phyloP scores from a whole-genome alignment of 2,888 invertebrate species.

The Mimachlamys varia region DNA sequence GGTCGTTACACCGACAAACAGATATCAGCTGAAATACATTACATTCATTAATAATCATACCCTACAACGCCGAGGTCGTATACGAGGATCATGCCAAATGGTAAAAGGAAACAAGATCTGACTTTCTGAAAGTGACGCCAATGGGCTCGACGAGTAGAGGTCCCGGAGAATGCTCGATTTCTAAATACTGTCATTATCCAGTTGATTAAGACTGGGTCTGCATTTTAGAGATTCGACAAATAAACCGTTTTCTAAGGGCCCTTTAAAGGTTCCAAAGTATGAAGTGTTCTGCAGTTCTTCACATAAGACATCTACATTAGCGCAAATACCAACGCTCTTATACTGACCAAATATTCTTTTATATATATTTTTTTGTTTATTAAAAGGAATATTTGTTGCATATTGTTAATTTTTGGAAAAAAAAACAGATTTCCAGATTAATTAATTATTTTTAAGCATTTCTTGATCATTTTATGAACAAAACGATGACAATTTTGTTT shows the following conservation, averaged over 20 bases:
- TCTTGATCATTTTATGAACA: no score
- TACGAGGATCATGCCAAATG: neutral
- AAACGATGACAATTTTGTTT: no score
- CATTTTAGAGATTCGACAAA: neutral
- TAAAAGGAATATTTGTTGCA: no score
- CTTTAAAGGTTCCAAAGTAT: neutral
- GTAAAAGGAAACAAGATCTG: slow-evolving; percentile 3
- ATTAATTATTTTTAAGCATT: no score
- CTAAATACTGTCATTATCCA: slow-evolving; percentile 2
- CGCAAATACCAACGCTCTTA: no score
- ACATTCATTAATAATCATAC: neutral
- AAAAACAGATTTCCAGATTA: no score
- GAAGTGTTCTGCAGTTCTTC: neutral
- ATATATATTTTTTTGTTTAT: no score
- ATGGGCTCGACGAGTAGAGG: neutral
- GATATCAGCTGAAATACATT: neutral
- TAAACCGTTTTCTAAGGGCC: neutral
- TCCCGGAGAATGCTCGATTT: neutral
- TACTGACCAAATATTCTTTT: no score
- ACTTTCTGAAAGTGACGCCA: neutral
- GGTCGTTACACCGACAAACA: slow-evolving; percentile 31
- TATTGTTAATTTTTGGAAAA: no score
- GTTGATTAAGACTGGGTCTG: neutral
- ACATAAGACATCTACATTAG: no score
- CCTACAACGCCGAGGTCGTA: neutral